phyloP scores from a whole-genome alignment of 1,140 invertebrate species.

The Eupristina koningsbergeri region DNA sequence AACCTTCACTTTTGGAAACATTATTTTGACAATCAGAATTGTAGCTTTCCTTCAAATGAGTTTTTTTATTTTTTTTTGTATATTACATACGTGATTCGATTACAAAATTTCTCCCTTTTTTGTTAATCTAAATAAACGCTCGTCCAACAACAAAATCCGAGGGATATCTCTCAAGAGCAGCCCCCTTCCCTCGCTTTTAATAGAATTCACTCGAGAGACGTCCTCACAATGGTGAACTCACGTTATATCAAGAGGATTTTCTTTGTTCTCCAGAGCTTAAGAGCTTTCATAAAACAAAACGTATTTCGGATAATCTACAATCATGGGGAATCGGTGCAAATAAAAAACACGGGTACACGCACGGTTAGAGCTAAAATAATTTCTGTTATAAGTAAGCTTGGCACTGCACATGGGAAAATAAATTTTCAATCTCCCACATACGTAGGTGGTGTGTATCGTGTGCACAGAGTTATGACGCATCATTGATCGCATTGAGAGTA shows the following conservation, averaged over 20 bases:
- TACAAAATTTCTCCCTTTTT: too few relatives aligned
- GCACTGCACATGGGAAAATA: background rate
- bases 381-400: background rate
- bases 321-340: background rate
- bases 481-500: constrained; percentile 44
- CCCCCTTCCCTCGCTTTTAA: background rate
- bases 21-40: too few relatives aligned
- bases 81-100: too few relatives aligned
- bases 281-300: background rate
- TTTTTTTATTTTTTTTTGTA: too few relatives aligned
- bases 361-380: background rate
- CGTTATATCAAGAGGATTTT: background rate
- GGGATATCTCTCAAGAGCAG: too few relatives aligned
- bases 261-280: background rate
- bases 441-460: background rate
- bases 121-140: too few relatives aligned
- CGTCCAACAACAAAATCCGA: too few relatives aligned
- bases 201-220: constrained; percentile 14
- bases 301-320: background rate
- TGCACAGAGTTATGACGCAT: constrained; percentile 41
- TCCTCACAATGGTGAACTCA: background rate
- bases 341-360: background rate
- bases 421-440: constrained; percentile 10
- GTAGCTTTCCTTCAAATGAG: background rate
- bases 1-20: too few relatives aligned